Percentiles rank a stretch among this genome's conserved stretches.
Evolutionary conservation across 2,113 vertebrate genomes (phyloP).

Genomic region (Deroptyus accipitrinus): DNA sequence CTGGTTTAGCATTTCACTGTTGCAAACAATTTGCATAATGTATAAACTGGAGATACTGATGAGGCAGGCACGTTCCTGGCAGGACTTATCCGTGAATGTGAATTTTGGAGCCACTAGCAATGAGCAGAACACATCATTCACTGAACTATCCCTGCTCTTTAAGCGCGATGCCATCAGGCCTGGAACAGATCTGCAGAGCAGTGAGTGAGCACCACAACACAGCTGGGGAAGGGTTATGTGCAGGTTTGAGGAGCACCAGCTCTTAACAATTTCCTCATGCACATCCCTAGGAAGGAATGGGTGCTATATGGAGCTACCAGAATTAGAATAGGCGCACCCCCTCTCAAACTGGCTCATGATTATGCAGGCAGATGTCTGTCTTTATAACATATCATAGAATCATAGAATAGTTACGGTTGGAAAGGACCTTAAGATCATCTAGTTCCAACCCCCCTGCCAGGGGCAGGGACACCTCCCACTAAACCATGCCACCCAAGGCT

Average conservation of each 20-base stretch:
- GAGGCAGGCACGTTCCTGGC: background rate
- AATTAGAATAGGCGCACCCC: background rate
- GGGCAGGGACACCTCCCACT: no score
- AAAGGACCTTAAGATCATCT: no score
- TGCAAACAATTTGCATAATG: conserved; percentile 3
- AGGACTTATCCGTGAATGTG: background rate
- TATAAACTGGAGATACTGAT: background rate
- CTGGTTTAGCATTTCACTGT: background rate
- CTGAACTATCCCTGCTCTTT: background rate
- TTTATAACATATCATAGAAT: background rate
- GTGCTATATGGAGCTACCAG: background rate
- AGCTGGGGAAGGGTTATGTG: background rate
- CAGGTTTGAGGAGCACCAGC: background rate
- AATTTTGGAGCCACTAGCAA: background rate
- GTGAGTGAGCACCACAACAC: rapidly evolving
- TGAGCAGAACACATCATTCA: background rate
- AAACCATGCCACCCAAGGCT: no score
- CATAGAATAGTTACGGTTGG: no score
- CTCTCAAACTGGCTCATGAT: background rate
- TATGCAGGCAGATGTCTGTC: background rate
- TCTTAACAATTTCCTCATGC: background rate
- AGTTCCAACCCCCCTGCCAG: no score
- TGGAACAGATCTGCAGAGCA: background rate
- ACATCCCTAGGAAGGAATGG: background rate
- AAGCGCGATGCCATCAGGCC: background rate